A percentile compares a stretch with the other conserved stretches of the same genome.
phyloP scores from a whole-genome alignment of 2,797 vertebrate species.

The Hypotaenidia okinawae region DNA sequence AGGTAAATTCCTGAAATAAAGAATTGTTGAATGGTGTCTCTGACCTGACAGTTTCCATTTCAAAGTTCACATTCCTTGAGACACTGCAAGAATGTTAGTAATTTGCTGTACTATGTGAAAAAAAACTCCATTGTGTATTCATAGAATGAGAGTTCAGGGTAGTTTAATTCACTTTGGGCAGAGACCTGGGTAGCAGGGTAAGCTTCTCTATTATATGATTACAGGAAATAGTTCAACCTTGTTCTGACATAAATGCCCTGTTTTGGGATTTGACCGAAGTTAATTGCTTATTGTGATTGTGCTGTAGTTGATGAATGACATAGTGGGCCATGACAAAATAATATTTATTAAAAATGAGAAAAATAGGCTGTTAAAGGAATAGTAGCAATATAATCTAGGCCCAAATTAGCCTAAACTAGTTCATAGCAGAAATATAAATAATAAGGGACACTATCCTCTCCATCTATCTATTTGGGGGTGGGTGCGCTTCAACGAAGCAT shows the following conservation, averaged over 20 bases:
- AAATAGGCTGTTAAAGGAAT: not conserved
- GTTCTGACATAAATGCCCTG: constrained; percentile 46
- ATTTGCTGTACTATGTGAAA: constrained; percentile 56
- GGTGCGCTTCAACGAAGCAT: not conserved
- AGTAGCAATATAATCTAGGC: not conserved
- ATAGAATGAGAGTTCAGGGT: constrained; percentile 37
- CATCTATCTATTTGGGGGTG: not conserved
- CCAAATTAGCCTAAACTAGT: not conserved
- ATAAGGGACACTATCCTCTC: not conserved
- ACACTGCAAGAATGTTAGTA: constrained; percentile 21
- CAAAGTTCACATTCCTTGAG: constrained; percentile 20
- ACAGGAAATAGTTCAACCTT: constrained; percentile 61
- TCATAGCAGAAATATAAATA: not conserved
- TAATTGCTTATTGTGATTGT: constrained; percentile 64
- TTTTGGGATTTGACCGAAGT: constrained; percentile 67
- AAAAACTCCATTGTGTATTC: constrained; percentile 44
- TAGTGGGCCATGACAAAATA: constrained; percentile 3
- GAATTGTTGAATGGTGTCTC: not conserved
- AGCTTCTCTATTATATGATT: constrained; percentile 57
- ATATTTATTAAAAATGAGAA: constrained; percentile 30
- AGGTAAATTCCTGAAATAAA: constrained; percentile 50
- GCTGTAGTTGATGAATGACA: constrained; percentile 6
- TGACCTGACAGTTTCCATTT: constrained; percentile 49
- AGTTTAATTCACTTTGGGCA: constrained; percentile 63
- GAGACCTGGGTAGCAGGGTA: constrained; percentile 41